Conservation (phyloP, 2,888 invertebrate genomes). For the Drosophila nigritarsus region DNA sequence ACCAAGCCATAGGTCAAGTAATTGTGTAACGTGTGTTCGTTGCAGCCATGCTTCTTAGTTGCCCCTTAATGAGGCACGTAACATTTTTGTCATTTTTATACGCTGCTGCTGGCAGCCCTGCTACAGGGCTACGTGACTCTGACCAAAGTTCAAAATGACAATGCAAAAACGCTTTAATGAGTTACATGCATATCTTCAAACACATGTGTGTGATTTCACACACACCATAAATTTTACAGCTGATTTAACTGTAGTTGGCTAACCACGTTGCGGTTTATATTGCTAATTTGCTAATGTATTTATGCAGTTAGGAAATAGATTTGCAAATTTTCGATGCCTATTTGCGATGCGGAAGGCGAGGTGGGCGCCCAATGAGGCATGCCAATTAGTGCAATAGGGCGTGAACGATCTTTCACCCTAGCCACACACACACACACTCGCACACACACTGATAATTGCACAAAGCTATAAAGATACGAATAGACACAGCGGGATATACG, state of each 20-base stretch:
- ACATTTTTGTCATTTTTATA: slow-evolving; percentile 67
- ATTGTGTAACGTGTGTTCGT: slow-evolving; percentile 55
- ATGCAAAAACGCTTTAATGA: slow-evolving; percentile 66
- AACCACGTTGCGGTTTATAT: slow-evolving; percentile 41
- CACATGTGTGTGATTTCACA: slow-evolving; percentile 22
- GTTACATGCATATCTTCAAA: not conserved
- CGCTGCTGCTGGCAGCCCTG: slow-evolving; percentile 28
- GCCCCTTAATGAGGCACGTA: slow-evolving; percentile 72
- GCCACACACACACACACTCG: slow-evolving; percentile 25
- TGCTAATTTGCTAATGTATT: slow-evolving; percentile 60
- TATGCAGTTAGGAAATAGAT: slow-evolving; percentile 54
- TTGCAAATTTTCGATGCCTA: slow-evolving; percentile 28
- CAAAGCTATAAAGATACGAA: not conserved
- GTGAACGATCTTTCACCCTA: slow-evolving; percentile 59
- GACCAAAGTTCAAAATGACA: slow-evolving; percentile 51
- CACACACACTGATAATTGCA: slow-evolving; percentile 12
- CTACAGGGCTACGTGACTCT: slow-evolving; percentile 65
- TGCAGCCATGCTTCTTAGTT: slow-evolving; percentile 11
- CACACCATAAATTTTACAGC: slow-evolving; percentile 72
- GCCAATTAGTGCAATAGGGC: slow-evolving; percentile 72
- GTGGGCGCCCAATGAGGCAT: slow-evolving; percentile 58
- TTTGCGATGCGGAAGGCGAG: not conserved
- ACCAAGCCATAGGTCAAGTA: slow-evolving; percentile 38
- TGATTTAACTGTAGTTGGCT: slow-evolving; percentile 57
- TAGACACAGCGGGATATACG: slow-evolving; percentile 9